phyloP scores from a whole-genome alignment of 1,140 invertebrate genomes.

The Homalodisca vitripennis region DNA sequence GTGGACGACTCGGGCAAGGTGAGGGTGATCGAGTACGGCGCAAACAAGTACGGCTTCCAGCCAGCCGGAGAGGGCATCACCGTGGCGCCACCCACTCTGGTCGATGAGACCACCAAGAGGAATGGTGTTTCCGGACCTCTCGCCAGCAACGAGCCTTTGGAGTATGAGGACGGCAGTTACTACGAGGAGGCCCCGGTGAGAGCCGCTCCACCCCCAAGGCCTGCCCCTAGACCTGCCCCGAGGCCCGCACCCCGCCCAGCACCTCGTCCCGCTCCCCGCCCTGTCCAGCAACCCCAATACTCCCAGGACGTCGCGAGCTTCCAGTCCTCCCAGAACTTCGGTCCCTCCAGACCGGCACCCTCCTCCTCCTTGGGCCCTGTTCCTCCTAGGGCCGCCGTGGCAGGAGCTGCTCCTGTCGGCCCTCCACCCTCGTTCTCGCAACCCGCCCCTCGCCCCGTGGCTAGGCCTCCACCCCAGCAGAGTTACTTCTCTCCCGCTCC shows the following conservation, averaged over 20 bases:
- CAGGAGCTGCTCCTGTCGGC: conserved; percentile 29
- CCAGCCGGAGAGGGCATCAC: conserved; percentile 83
- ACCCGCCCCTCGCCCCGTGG: conserved; percentile 19
- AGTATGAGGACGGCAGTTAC: conserved; percentile 37
- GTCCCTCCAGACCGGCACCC: conserved; percentile 28
- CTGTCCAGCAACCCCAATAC: conserved; percentile 27
- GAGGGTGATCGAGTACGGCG: conserved; percentile 83
- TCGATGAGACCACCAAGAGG: conserved; percentile 57
- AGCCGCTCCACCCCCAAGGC: conserved; percentile 46
- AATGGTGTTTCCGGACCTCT: not conserved
- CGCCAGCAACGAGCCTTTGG: not conserved
- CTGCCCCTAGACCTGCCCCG: conserved; percentile 45
- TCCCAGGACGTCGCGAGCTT: not conserved
- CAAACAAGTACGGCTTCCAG: conserved; percentile 83
- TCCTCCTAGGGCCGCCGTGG: conserved; percentile 32
- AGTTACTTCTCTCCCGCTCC: conserved; percentile 40
- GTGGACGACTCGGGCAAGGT: conserved; percentile 78
- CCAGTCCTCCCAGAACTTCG: conserved; percentile 28
- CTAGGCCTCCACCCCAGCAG: conserved; percentile 18
- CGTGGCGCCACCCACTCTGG: conserved; percentile 74
- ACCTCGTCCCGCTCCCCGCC: conserved; percentile 40
- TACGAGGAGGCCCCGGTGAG: conserved; percentile 46
- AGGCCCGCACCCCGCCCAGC: conserved; percentile 39
- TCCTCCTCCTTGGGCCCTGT: conserved; percentile 29
- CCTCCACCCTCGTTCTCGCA: conserved; percentile 35